Evolutionary conservation across 2,113 vertebrate species (phyloP).

Genomic region (Campylorhamphus procurvoides): DNA sequence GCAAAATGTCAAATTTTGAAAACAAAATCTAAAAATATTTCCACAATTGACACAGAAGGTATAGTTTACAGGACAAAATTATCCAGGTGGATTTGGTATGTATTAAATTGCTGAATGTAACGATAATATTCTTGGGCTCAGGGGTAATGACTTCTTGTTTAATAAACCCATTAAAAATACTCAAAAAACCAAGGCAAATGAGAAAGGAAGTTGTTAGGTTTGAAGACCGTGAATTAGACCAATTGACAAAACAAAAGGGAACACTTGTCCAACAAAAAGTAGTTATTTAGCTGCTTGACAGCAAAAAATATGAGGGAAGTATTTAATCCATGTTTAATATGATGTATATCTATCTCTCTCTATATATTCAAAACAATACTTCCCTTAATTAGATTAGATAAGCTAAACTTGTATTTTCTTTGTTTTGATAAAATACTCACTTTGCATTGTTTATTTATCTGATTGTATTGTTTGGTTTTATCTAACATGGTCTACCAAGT

Average conservation of each 20-base stretch:
- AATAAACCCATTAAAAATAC: neutral
- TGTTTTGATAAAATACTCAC: neutral
- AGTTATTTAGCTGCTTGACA: neutral
- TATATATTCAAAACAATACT: neutral
- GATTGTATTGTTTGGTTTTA: neutral
- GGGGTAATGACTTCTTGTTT: neutral
- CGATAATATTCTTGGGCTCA: neutral
- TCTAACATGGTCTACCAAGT: neutral
- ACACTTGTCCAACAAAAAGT: rapidly evolving
- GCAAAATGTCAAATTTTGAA: neutral
- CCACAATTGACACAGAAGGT: neutral
- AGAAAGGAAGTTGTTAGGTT: neutral
- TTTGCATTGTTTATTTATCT: neutral
- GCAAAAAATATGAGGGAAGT: neutral
- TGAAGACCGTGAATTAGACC: rapidly evolving
- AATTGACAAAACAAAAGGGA: neutral
- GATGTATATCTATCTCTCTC: neutral
- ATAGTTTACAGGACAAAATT: neutral
- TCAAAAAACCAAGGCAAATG: neutral
- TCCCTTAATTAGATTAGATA: neutral
- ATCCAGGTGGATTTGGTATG: neutral
- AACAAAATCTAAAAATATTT: neutral
- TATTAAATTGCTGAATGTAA: neutral
- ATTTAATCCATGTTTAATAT: neutral
- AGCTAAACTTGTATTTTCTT: neutral